Evolutionary conservation across 2,888 invertebrate species (phyloP).

Genomic region (Cerastis rubricosa): DNA sequence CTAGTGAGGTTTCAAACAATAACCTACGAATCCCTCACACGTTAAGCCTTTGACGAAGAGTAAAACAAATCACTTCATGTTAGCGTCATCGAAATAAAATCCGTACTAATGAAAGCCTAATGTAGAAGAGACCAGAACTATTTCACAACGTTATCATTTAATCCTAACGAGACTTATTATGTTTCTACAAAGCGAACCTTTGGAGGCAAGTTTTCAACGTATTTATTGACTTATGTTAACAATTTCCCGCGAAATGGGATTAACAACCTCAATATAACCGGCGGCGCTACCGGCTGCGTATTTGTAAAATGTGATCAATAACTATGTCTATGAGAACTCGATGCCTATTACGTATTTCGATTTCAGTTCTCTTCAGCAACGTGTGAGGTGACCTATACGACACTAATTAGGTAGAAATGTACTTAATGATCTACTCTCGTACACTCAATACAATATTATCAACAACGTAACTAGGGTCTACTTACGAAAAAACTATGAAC

Average conservation of each 20-base stretch:
- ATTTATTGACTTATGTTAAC: conserved; percentile 54
- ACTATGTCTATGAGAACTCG: conserved; percentile 63
- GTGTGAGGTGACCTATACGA: conserved; percentile 84
- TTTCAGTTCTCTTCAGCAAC: conserved; percentile 73
- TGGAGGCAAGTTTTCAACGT: conserved; percentile 52
- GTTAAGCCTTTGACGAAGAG: conserved; percentile 67
- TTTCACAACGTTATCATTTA: conserved; percentile 47
- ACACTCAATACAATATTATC: conserved; percentile 83
- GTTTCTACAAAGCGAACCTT: conserved; percentile 58
- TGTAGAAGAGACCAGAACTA: conserved; percentile 60
- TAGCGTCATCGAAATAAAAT: conserved; percentile 28
- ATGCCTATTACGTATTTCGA: conserved; percentile 73
- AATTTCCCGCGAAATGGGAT: conserved; percentile 60
- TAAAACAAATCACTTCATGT: conserved; percentile 36
- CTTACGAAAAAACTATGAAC: conserved; percentile 85
- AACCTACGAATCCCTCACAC: conserved; percentile 85
- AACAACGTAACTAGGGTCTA: conserved; percentile 87
- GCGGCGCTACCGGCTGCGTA: conserved; percentile 18
- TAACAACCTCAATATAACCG: conserved; percentile 44
- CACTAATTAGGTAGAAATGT: conserved; percentile 87
- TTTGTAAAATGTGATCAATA: conserved; percentile 34
- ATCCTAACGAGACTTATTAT: conserved; percentile 57
- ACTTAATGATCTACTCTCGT: conserved; percentile 82
- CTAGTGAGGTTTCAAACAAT: conserved; percentile 90
- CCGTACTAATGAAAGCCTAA: conserved; percentile 50